Conservation (phyloP, 2,113 vertebrate species). For the Salvelinus sp. region DNA sequence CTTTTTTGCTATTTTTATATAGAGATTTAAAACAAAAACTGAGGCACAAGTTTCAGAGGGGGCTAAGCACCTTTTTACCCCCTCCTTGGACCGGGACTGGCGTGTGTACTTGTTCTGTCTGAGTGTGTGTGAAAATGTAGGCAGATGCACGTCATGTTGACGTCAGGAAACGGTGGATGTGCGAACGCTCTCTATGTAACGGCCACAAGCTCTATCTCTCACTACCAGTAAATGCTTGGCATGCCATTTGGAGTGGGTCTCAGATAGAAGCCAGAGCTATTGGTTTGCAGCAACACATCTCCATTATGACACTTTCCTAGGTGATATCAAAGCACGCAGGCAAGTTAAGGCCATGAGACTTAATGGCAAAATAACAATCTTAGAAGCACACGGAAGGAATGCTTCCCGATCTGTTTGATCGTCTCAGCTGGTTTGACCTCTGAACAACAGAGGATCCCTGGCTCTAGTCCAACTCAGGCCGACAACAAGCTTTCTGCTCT, state of each 20-base stretch:
- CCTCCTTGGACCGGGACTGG: neutral
- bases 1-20: too few relatives aligned
- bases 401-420: conserved; percentile 36
- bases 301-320: conserved; percentile 40
- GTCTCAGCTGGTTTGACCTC: conserved; percentile 36
- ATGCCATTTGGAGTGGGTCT: conserved; percentile 17
- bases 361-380: conserved; percentile 45
- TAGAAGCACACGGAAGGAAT: conserved; percentile 20
- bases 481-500: conserved; percentile 10
- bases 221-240: conserved; percentile 24
- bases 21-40: too few relatives aligned
- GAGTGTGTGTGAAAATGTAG: neutral
- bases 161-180: conserved; percentile 17
- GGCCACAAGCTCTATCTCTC: conserved; percentile 16
- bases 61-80: too few relatives aligned
- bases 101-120: conserved; percentile 15
- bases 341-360: conserved; percentile 38
- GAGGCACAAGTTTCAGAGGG: too few relatives aligned
- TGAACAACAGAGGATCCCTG: conserved; percentile 22
- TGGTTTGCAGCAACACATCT: conserved; percentile 28
- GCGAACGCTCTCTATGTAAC: conserved; percentile 14
- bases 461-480: neutral
- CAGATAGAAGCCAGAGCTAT: conserved; percentile 24
- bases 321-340: conserved; percentile 43
- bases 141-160: neutral